Evolutionary conservation across 2,888 invertebrate species (phyloP).

Genomic region (Cheilosia pagana): DNA sequence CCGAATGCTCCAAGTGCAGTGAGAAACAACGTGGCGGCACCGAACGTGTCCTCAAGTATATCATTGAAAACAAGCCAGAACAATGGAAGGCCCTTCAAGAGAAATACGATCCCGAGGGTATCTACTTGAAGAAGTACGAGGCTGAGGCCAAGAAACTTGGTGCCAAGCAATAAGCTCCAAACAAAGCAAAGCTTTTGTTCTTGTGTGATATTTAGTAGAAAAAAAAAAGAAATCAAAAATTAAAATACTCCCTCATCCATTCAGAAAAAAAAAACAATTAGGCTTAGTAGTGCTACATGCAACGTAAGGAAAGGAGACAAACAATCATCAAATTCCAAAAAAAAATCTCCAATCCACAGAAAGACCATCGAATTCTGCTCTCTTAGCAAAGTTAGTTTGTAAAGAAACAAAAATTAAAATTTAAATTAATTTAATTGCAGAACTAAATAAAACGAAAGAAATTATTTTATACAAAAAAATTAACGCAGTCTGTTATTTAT

Average conservation of each 20-base stretch:
- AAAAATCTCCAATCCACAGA: neutral
- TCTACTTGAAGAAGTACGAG: slow-evolving; percentile 87
- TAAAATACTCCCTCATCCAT: slow-evolving; percentile 63
- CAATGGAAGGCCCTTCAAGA: slow-evolving; percentile 87
- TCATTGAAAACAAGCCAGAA: slow-evolving; percentile 87
- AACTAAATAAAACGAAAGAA: slow-evolving; percentile 47
- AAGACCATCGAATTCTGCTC: slow-evolving; percentile 33
- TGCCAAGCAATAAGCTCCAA: slow-evolving; percentile 77
- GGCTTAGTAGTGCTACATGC: slow-evolving; percentile 56
- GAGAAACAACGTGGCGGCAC: slow-evolving; percentile 87
- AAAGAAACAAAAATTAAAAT: slow-evolving; percentile 32
- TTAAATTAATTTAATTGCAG: slow-evolving; percentile 52
- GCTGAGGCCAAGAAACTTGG: slow-evolving; percentile 85
- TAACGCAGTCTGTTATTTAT: slow-evolving; percentile 8
- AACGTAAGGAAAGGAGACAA: slow-evolving; percentile 29
- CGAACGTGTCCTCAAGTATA: slow-evolving; percentile 87
- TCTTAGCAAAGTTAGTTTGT: slow-evolving; percentile 45
- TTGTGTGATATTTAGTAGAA: slow-evolving; percentile 64
- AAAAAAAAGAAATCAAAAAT: slow-evolving; percentile 28
- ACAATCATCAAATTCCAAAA: slow-evolving; percentile 20
- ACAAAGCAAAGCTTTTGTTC: slow-evolving; percentile 18
- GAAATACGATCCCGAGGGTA: slow-evolving; percentile 88
- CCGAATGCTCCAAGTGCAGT: slow-evolving; percentile 88
- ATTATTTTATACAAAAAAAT: slow-evolving; percentile 49
- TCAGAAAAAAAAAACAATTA: slow-evolving; percentile 46